Evolutionary conservation across 2,797 vertebrate species (phyloP).

Genomic region (Hafferia zeledoni): DNA sequence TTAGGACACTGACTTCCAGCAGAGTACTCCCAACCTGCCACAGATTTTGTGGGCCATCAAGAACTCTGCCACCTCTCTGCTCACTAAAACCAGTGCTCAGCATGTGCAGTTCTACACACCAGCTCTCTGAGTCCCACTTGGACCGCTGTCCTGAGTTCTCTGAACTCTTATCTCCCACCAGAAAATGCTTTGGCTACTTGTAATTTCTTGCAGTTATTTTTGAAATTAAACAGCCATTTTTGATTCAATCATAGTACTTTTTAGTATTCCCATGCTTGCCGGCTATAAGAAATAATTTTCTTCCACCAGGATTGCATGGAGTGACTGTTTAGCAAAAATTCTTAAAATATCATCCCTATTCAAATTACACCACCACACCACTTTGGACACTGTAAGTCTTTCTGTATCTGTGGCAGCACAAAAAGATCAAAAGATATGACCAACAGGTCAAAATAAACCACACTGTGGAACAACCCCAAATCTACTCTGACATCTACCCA

Average conservation of each 20-base stretch:
- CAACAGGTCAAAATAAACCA: not conserved
- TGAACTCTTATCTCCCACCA: not conserved
- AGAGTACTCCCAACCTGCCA: not conserved
- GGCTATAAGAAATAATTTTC: not conserved
- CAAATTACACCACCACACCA: accelerated
- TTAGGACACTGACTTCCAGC: not conserved
- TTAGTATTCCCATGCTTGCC: not conserved
- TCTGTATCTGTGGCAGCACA: not conserved
- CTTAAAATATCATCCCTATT: not conserved
- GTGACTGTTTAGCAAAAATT: not conserved
- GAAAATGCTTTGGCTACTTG: not conserved
- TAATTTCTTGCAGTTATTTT: not conserved
- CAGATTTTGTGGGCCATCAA: not conserved
- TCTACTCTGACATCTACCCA: not conserved
- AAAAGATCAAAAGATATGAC: not conserved
- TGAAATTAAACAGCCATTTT: not conserved
- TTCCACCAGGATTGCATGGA: not conserved
- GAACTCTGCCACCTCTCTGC: not conserved
- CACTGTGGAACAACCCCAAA: not conserved
- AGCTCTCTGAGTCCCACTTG: not conserved
- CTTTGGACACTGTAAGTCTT: not conserved
- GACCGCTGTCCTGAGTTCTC: not conserved
- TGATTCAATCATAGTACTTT: not conserved
- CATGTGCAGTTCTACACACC: accelerated
- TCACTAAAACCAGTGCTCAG: not conserved